These are phyloP conservation scores for Xiphorhynchus erythropygius DNA, from an alignment of 2,797 vertebrate species.

Conservation along the genomic window DNA sequence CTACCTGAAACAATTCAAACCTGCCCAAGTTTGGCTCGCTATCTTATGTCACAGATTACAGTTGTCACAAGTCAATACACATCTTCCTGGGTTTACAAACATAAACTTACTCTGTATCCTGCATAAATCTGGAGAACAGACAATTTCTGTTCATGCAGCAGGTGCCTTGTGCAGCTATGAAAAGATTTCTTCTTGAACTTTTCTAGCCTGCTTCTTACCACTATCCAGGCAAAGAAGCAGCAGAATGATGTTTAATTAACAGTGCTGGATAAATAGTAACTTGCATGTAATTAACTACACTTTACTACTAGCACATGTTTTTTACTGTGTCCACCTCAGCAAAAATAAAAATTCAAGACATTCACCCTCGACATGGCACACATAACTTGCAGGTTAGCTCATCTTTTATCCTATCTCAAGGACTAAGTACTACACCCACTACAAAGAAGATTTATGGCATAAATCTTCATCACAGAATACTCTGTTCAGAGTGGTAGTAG, in stretches of 20 bases:
- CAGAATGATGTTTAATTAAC: not conserved
- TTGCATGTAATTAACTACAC: not conserved
- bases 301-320: not conserved
- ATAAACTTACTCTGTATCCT: not conserved
- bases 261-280: not conserved
- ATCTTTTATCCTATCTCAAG: not conserved
- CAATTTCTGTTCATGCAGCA: not conserved
- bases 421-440: not conserved
- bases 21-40: not conserved
- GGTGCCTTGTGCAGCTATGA: not conserved
- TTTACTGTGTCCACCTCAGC: not conserved
- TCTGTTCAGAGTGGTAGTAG: not conserved
- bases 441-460: not conserved
- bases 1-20: not conserved
- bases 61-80: not conserved
- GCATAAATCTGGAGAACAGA: not conserved
- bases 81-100: not conserved
- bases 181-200: not conserved
- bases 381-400: not conserved
- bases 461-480: not conserved
- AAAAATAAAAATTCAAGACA: not conserved
- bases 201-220: not conserved
- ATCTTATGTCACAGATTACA: not conserved
- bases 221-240: not conserved
- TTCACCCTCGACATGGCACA: fast-evolving